A percentile compares a stretch with the other conserved stretches of the same genome.
These are phyloP conservation scores for Tetragnatha versicolor DNA, from an alignment of 1,140 invertebrate genomes.

Conservation along the genomic window DNA sequence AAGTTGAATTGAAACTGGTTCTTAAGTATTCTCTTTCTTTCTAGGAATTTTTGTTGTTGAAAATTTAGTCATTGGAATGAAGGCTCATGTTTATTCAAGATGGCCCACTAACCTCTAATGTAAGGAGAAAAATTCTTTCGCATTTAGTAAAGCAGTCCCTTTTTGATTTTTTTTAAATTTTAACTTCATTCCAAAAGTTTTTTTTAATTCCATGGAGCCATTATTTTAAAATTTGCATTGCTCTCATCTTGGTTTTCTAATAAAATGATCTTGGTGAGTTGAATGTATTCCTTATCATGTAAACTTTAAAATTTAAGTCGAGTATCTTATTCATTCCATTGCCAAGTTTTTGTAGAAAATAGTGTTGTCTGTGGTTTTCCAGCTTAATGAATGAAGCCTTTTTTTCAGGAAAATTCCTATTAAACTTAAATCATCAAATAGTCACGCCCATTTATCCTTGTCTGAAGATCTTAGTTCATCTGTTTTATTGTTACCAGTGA, in stretches of 20 bases:
- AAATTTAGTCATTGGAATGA: slow-evolving; percentile 50
- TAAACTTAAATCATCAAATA: slow-evolving; percentile 50
- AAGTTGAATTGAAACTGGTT: slow-evolving; percentile 1
- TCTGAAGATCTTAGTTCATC: slow-evolving; percentile 51
- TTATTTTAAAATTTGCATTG: slow-evolving; percentile 22
- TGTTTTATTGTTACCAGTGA: slow-evolving; percentile 38
- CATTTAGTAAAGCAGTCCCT: background rate
- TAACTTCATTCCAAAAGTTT: background rate
- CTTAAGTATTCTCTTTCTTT: slow-evolving; percentile 37
- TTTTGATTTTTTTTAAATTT: slow-evolving; percentile 7
- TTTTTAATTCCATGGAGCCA: slow-evolving; percentile 26
- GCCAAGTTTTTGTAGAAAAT: too few species aligned
- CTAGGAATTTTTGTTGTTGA: slow-evolving; percentile 54
- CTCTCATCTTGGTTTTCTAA: background rate
- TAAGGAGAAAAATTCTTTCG: slow-evolving; percentile 23
- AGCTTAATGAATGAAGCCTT: too few species aligned
- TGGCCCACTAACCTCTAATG: slow-evolving; percentile 38
- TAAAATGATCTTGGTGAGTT: background rate
- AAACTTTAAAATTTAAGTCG: too few species aligned
- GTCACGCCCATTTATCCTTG: slow-evolving; percentile 51
- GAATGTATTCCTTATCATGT: too few species aligned
- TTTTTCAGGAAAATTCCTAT: slow-evolving; percentile 45
- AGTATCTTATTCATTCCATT: too few species aligned
- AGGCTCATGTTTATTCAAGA: slow-evolving; percentile 45
- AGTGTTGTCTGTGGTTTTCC: too few species aligned